Conservation (phyloP, 2,888 invertebrate genomes). For the Invenusta paracnida region DNA sequence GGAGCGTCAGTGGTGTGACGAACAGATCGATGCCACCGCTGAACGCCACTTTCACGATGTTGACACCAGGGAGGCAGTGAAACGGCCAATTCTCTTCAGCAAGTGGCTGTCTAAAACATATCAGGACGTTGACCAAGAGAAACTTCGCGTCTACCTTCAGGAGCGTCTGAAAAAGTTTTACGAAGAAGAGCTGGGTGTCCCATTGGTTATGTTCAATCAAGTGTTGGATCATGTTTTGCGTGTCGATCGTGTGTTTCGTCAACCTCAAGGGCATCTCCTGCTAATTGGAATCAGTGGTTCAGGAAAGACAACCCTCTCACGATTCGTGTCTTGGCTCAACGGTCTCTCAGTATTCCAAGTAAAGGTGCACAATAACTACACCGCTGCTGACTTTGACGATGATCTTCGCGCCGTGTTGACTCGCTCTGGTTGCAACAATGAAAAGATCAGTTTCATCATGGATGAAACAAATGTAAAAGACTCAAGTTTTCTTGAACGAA, state of each 20-base stretch:
- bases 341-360: conserved; percentile 90
- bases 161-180: conserved; percentile 95
- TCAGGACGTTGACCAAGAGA: conserved; percentile 87
- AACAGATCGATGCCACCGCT: too few relatives aligned
- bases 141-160: conserved; percentile 88
- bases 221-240: conserved; percentile 94
- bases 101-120: conserved; percentile 99
- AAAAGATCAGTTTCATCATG: conserved; percentile 96
- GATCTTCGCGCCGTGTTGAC: conserved; percentile 72
- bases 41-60: too few relatives aligned
- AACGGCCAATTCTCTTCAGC: conserved; percentile 93
- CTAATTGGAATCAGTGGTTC: conserved; percentile 97
- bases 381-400: conserved; percentile 96
- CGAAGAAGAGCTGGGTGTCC: conserved; percentile 97
- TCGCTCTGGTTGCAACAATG: conserved; percentile 66
- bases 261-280: conserved; percentile 93
- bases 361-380: conserved; percentile 98
- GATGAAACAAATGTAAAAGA: conserved; percentile 98
- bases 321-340: conserved; percentile 99
- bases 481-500: conserved; percentile 94
- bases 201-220: conserved; percentile 93
- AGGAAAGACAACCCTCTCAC: conserved; percentile 94
- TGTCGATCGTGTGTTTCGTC: conserved; percentile 96
- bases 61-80: too few relatives aligned
- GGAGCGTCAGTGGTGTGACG: conserved; percentile 91